Evolutionary conservation across 2,113 vertebrate species (phyloP), one percentile per base, ranked within the genome.

Genomic region (Ranitomeya variabilis): DNA sequence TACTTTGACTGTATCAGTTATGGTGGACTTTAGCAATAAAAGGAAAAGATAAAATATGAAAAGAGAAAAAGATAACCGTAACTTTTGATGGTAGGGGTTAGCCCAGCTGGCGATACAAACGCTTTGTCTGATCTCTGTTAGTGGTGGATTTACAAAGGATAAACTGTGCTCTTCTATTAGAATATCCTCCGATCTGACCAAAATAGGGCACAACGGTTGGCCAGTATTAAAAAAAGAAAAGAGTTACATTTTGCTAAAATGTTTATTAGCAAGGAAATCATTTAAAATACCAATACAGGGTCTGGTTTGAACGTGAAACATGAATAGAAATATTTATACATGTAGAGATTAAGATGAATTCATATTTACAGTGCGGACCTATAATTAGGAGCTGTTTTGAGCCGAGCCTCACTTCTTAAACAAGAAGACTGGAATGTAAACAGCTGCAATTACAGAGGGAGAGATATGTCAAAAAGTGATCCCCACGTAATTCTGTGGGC

Each of bases 281-380:
- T 88, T 88, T 82, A 83, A 88, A 83, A 74, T 76, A 23, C 66
- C 69, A 64, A 88, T 60, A 57, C 31, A 52, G 71, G 80, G 11
- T 83, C 69, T 83, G 67, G 80, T 83, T 66, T 88, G 26, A 88
- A 88, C 67, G 57, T 52, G 66, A 69, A 88, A 37, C 19, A 59
- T 62, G 80, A 62, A 51, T 76, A 76, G 51, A 87, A 88, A 88
- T 88, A 88, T 88, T 88, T 88, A 88, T 83, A 45, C 87, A 51
- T 73, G 31, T 74, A 60, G 80, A 55, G 67, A 64, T 64, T 52
- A 83, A 82, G 71, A 88, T 88, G 80, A 88, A 88, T 88, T 88
- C 67, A 88, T 88, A 88, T 88, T 88, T 88, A 88, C 80, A 88
- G 54, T 80, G 66, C 54, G 37, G 31, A 76, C 64, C 80, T 88